Percentiles rank a stretch among this genome's conserved stretches.
phyloP scores from a whole-genome alignment of 2,113 vertebrate species.

The Otocyon megalotis region DNA sequence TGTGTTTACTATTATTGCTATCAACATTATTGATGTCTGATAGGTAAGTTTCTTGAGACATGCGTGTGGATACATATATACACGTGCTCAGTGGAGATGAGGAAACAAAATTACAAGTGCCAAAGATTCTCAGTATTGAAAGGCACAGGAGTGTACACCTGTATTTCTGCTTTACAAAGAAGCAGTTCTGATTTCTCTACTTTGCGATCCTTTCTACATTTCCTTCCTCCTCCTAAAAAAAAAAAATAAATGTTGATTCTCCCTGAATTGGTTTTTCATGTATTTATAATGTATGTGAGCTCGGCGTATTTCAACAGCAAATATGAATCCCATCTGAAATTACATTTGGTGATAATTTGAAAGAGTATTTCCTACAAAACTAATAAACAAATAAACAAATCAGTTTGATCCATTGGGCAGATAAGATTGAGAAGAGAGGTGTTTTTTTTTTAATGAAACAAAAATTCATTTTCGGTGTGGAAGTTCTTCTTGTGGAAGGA shows the following conservation, averaged over 20 bases:
- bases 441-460: constrained; percentile 74
- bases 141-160: constrained; percentile 68
- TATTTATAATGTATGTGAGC: constrained; percentile 82
- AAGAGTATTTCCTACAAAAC: constrained; percentile 80
- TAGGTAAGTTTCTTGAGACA: not conserved
- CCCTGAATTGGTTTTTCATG: constrained; percentile 86
- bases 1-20: not conserved
- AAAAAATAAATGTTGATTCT: constrained; percentile 83
- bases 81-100: constrained; percentile 39
- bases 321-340: constrained; percentile 84
- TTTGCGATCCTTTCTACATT: constrained; percentile 59
- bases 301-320: constrained; percentile 76
- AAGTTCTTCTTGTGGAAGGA: constrained; percentile 85
- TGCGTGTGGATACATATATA: not conserved
- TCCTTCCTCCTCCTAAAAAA: constrained; percentile 68
- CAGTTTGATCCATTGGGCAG: constrained; percentile 86
- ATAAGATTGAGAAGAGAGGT: constrained; percentile 83
- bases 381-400: constrained; percentile 89
- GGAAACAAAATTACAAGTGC: constrained; percentile 69
- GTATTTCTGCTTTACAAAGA: constrained; percentile 78
- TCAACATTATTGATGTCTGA: not conserved
- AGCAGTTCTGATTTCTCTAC: constrained; percentile 78
- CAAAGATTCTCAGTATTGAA: constrained; percentile 59
- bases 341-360: constrained; percentile 84
- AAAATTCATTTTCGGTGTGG: constrained; percentile 80